Evolutionary conservation across 2,113 vertebrate species (phyloP).

Genomic region (Sander vitreus): DNA sequence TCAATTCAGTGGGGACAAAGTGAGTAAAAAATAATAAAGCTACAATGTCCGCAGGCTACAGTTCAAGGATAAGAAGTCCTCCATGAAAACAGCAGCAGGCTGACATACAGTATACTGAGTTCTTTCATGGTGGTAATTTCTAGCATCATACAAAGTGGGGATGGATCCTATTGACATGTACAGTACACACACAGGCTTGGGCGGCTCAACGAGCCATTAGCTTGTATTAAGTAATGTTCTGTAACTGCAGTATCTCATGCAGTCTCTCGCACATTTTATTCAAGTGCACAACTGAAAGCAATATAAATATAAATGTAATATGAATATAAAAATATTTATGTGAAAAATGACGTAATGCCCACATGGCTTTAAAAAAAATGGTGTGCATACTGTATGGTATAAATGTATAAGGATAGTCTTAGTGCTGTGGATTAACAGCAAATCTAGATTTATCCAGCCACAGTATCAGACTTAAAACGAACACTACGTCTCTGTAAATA

Average conservation of each 20-base stretch:
- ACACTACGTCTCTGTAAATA: not conserved
- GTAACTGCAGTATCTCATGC: not conserved
- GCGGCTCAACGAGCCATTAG: not conserved
- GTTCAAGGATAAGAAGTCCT: slow-evolving; percentile 21
- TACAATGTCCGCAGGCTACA: slow-evolving; percentile 30
- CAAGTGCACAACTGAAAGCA: not conserved
- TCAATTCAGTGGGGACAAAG: slow-evolving; percentile 37
- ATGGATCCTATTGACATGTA: not conserved
- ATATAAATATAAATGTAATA: not conserved
- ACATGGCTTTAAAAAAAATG: not conserved
- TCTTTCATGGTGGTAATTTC: slow-evolving; percentile 13
- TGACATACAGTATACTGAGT: not conserved
- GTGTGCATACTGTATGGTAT: no score
- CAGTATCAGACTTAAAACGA: not conserved
- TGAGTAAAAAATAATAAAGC: slow-evolving; percentile 41
- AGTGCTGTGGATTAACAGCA: slow-evolving; percentile 35
- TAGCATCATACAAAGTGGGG: not conserved
- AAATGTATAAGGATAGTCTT: not conserved
- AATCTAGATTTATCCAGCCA: slow-evolving; percentile 33
- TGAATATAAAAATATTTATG: not conserved
- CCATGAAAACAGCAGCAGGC: slow-evolving; percentile 11
- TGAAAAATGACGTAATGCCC: not conserved
- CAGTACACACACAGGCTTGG: not conserved
- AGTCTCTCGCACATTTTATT: not conserved
- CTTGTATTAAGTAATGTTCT: not conserved